Conservation (phyloP, 2,888 invertebrate genomes). For the Drosophila macrospina region DNA sequence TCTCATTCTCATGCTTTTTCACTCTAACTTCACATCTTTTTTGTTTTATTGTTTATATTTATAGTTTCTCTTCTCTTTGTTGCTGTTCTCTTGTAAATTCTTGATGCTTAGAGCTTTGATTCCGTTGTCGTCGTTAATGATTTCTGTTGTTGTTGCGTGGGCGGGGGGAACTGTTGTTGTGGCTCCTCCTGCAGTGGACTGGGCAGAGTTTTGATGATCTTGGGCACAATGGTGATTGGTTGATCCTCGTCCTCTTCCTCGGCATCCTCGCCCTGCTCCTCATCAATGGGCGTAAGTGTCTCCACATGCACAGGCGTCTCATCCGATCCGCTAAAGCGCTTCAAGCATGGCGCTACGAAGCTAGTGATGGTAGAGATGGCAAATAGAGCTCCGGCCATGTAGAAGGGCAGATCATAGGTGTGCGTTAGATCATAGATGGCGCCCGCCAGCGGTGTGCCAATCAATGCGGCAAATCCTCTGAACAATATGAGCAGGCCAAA, state of each 20-base stretch:
- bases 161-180: slow-evolving; percentile 59
- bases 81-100: slow-evolving; percentile 47
- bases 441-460: slow-evolving; percentile 94
- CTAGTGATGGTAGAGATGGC: slow-evolving; percentile 93
- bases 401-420: slow-evolving; percentile 95
- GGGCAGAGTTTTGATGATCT: slow-evolving; percentile 92
- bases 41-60: slow-evolving; percentile 34
- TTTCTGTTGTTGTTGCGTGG: slow-evolving; percentile 42
- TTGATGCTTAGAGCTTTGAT: slow-evolving; percentile 80
- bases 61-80: slow-evolving; percentile 31
- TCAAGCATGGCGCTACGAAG: slow-evolving; percentile 92
- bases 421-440: slow-evolving; percentile 95
- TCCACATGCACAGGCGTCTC: slow-evolving; percentile 89
- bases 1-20: not conserved
- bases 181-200: slow-evolving; percentile 86
- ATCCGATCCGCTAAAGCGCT: slow-evolving; percentile 86
- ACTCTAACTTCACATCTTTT: slow-evolving; percentile 22
- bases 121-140: slow-evolving; percentile 60
- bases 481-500: slow-evolving; percentile 98
- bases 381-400: slow-evolving; percentile 95
- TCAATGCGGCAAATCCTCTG: slow-evolving; percentile 96
- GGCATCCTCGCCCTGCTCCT: slow-evolving; percentile 92
- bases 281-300: slow-evolving; percentile 93
- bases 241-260: slow-evolving; percentile 92
- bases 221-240: slow-evolving; percentile 91